Base-by-base conservation (phyloP, 2,888 invertebrate species). In the Microdon myrmicae region DNA sequence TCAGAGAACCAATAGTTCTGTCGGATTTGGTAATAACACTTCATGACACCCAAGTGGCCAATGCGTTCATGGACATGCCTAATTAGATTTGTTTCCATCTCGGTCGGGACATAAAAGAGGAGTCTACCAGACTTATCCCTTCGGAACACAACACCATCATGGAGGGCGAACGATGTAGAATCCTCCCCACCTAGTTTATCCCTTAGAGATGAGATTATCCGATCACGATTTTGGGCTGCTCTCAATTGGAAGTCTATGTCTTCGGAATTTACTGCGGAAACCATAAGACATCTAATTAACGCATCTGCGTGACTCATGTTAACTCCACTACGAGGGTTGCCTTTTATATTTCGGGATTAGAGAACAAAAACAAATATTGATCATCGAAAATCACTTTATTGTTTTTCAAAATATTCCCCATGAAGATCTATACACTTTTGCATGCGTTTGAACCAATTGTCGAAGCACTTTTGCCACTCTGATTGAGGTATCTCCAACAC, bases 51-150 rank as follows among this genome's bases (percentile, higher is more conserved):
- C 7, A 59, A 26, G 14, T 56, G 45, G 7, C 29, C 51, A 12
- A 61, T 53, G n/a, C 54, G 60, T 37, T 56, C 60, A 28, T 68
- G 56, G 8, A 37, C 47, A 4, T 3, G 17, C n/a, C 49, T 16
- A 12, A 60, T 48, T 7, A 68, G 12, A 20, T 66, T 56, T 1
- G 23, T 26, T 26, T 67, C 59, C 66, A 66, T 67, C 14, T 61
- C 51, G 5, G 12, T 13, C 8, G 67, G 60, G 6, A 67, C 47
- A 23, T 47, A 67, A 14, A 67, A 48, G n/a, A 23, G 29, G 5
- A 58, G 14, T 7, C 37, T 25, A 28, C 41, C 48, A 12, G 14
- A 22, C 9, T 13, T 34, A 17, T 29, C 38, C n/a, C 29, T 48
- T 12, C 23, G 29, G 38, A 39, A 67, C 2, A 59, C 49, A 22